Conservation (phyloP, 1,140 invertebrate species). For the Aphaenogaster floridana region DNA sequence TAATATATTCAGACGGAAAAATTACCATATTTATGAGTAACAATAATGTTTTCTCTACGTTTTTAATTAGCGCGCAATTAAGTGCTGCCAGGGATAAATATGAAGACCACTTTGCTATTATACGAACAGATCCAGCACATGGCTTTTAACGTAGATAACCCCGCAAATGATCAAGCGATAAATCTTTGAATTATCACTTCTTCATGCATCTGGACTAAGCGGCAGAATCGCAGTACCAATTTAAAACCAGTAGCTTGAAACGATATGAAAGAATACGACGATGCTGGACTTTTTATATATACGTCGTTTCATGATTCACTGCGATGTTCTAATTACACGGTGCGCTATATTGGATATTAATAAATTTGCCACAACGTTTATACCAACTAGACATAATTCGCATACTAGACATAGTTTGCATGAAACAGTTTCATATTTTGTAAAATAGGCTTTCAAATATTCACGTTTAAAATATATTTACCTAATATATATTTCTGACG, state of each 20-base stretch:
- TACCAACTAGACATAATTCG: neutral
- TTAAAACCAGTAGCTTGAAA: constrained; percentile 1
- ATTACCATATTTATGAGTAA: constrained; percentile 9
- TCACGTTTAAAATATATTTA: neutral
- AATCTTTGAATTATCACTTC: constrained; percentile 56
- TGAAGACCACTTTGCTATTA: constrained; percentile 24
- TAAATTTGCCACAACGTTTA: neutral
- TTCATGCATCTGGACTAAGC: constrained; percentile 6
- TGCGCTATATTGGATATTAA: neutral
- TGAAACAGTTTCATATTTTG: neutral
- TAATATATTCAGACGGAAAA: neutral
- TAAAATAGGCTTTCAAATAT: constrained; percentile 2
- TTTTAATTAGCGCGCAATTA: neutral
- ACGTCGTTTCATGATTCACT: neutral
- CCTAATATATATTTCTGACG: neutral
- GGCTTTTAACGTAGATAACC: constrained; percentile 64
- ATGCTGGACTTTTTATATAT: neutral
- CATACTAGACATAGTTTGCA: neutral
- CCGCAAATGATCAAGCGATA: constrained; percentile 19
- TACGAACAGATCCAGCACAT: constrained; percentile 48
- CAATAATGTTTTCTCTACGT: neutral
- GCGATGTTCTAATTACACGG: neutral
- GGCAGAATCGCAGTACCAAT: constrained; percentile 12
- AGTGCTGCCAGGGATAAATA: constrained; percentile 51
- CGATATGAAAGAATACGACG: neutral